Evolutionary conservation across 2,797 vertebrate genomes (phyloP).

Genomic region (Sebastes miniatus): DNA sequence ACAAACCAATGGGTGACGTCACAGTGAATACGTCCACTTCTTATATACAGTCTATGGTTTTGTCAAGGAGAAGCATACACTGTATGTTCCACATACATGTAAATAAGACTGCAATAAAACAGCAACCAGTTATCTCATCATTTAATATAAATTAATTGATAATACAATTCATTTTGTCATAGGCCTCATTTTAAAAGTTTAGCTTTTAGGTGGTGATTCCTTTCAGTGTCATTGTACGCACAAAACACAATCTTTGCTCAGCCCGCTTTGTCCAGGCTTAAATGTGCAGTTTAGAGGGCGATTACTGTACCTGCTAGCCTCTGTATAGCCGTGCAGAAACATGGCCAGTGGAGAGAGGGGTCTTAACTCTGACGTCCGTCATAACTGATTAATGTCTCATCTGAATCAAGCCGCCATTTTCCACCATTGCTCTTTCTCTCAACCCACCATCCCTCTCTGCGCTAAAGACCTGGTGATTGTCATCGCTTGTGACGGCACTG

Average conservation of each 20-base stretch:
- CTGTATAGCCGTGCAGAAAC: background rate
- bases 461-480: conserved; percentile 50
- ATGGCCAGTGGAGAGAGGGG: conserved; percentile 21
- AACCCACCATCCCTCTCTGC: conserved; percentile 22
- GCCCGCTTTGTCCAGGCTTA: background rate
- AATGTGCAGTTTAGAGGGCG: conserved; percentile 19
- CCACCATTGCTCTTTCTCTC: conserved; percentile 33
- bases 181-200: background rate
- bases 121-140: background rate
- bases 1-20: too few relatives aligned
- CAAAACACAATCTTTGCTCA: background rate
- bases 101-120: background rate
- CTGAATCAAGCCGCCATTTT: conserved; percentile 38
- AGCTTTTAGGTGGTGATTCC: background rate
- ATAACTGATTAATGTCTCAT: conserved; percentile 64
- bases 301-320: conserved; percentile 15
- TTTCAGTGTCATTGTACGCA: background rate
- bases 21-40: too few relatives aligned
- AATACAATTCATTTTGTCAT: background rate
- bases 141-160: background rate
- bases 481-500: conserved; percentile 68
- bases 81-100: too few relatives aligned
- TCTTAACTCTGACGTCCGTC: conserved; percentile 52
- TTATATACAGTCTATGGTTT: background rate
- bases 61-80: background rate